These are phyloP conservation scores for Allophyes oxyacanthae DNA, from an alignment of 2,888 invertebrate species.

Conservation along the genomic window DNA sequence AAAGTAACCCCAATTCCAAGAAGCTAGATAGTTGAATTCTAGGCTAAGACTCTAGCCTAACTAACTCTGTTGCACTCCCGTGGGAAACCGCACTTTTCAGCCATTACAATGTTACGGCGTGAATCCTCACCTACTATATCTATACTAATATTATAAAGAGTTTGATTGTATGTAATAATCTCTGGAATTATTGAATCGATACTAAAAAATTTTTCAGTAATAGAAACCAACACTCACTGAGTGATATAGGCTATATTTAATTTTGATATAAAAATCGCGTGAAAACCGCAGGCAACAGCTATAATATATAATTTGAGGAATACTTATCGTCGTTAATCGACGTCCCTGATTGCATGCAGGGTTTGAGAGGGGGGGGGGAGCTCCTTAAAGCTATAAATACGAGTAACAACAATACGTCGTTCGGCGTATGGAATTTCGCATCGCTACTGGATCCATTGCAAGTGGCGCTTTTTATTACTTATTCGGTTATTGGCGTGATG, in stretches of 20 bases:
- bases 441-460: conserved; percentile 59
- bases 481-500: conserved; percentile 30
- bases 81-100: not conserved
- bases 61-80: too few relatives aligned
- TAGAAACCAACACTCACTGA: too few relatives aligned
- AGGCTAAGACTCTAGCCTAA: too few relatives aligned
- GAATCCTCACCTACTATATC: too few relatives aligned
- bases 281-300: too few relatives aligned
- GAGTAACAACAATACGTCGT: conserved; percentile 50
- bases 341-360: conserved; percentile 26
- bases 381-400: conserved; percentile 47
- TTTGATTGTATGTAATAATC: too few relatives aligned
- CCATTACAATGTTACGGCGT: too few relatives aligned
- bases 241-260: too few relatives aligned
- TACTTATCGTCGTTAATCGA: conserved; percentile 18
- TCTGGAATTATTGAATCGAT: too few relatives aligned
- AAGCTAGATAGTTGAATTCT: not conserved
- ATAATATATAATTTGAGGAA: conserved; percentile 22
- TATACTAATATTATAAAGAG: too few relatives aligned
- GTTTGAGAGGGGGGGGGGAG: conserved; percentile 9
- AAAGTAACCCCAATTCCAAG: not conserved
- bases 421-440: conserved; percentile 50
- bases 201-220: too few relatives aligned
- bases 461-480: conserved; percentile 46
- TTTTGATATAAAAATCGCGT: too few relatives aligned